Conservation (phyloP, 2,797 vertebrate genomes). For the Myotis planiceps region DNA sequence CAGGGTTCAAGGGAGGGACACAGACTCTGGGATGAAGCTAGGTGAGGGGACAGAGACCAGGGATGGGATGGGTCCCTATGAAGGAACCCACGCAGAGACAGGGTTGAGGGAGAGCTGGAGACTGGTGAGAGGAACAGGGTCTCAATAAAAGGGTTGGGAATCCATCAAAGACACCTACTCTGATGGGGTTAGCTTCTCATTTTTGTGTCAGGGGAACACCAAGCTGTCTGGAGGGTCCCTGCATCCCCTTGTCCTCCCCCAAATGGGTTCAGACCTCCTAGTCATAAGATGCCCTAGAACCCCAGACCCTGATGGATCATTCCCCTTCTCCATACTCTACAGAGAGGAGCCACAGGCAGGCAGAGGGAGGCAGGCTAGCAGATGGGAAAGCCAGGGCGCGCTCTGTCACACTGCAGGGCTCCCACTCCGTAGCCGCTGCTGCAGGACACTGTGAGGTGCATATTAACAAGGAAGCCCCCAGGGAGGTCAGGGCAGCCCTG, state of each 20-base stretch:
- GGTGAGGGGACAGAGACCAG: neutral
- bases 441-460: constrained; percentile 64
- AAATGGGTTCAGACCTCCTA: neutral
- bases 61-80: neutral
- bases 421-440: constrained; percentile 24
- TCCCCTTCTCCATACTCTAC: neutral
- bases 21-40: neutral
- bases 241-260: neutral
- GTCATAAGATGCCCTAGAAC: neutral
- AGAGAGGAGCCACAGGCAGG: neutral
- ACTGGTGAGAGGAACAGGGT: neutral
- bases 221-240: neutral
- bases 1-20: neutral
- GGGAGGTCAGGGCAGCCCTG: constrained; percentile 65
- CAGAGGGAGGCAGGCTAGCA: constrained; percentile 4
- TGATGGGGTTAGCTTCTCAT: neutral
- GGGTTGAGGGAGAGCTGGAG: neutral
- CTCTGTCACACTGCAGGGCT: constrained; percentile 68
- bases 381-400: constrained; percentile 23
- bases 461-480: constrained; percentile 78
- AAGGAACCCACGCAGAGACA: neutral
- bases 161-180: neutral
- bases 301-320: neutral
- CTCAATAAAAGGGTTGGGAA: neutral
- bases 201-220: neutral